Base-by-base conservation (phyloP, 2,797 vertebrate species). In the Notolepis coatsorum region DNA sequence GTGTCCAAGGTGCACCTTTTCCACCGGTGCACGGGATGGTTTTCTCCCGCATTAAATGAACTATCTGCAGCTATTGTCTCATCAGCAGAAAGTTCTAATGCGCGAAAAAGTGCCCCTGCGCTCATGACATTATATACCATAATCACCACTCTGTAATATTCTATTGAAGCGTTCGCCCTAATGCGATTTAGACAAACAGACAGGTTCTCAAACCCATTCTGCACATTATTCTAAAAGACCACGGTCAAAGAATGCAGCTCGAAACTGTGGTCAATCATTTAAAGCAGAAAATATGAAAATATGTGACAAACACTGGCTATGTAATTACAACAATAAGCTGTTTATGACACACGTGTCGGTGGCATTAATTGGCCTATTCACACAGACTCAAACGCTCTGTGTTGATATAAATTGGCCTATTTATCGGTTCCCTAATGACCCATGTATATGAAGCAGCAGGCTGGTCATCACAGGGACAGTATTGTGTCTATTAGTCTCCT, bases 41-140 rank as follows among this genome's bases (percentile, higher is more conserved):
- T 79, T n/a, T 79, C 85, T 76, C 72, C 92, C 90, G 85, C 87
- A 93, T 93, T 93, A 92, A 92, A 93, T 92, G 88, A 93, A 90
- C 93, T 90, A 82, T 93, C 85, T 85, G 92, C n/a, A n/a, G n/a
- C 93, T 93, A 93, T 95, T 95, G 94, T 95, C 92, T 94, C 91
- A 91, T 92, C 92, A 90, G 92, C 89, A 90, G 92, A 92, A 95
- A 96, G 94, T 95, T 96, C 91, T 89, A 49, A 58, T 63, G 74
- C 64, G 17, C 21, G 47, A 28, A 60, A 76, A 18, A 0, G 4
- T 28, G 25, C 9, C 47, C 5, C 5, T 6, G 18, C 2, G 4
- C 1, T 1, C 25, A 25, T n/a, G 0, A 20, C 18, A 17, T 25
- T 61, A n/a, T n/a, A n/a, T n/a, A n/a, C n/a, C n/a, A n/a, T n/a